Percentiles rank a stretch among this genome's conserved stretches.
These are phyloP conservation scores for Bombus confusus DNA, from an alignment of 1,140 invertebrate species.

Conservation along the genomic window DNA sequence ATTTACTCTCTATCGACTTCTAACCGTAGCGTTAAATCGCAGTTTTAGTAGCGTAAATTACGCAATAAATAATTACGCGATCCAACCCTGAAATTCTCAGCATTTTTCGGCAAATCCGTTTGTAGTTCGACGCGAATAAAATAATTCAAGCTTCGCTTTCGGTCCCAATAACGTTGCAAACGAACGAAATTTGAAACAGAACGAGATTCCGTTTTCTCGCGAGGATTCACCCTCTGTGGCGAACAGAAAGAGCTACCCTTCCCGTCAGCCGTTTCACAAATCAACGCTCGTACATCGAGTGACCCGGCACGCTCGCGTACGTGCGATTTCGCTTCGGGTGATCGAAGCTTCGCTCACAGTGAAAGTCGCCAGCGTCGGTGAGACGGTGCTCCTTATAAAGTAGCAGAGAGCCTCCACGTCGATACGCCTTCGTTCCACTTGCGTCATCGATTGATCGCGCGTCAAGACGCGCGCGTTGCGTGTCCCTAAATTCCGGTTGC, in stretches of 20 bases:
- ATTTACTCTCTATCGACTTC: not conserved
- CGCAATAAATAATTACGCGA: too few species aligned
- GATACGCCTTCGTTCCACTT: slow-evolving; percentile 73
- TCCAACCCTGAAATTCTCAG: too few species aligned
- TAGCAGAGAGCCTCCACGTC: slow-evolving; percentile 68
- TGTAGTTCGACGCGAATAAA: too few species aligned
- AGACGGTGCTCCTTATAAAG: slow-evolving; percentile 78
- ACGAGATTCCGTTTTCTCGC: not conserved
- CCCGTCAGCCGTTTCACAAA: not conserved
- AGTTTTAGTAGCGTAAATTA: not conserved
- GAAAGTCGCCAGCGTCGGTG: slow-evolving; percentile 63
- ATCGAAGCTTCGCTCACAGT: slow-evolving; percentile 48
- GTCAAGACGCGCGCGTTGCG: slow-evolving; percentile 51
- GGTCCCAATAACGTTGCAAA: too few species aligned
- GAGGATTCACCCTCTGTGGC: not conserved
- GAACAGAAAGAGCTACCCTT: too few species aligned
- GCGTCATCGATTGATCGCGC: slow-evolving; percentile 72
- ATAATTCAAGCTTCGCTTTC: too few species aligned
- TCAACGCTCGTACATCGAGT: slow-evolving; percentile 16
- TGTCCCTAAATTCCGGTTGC: slow-evolving; percentile 37
- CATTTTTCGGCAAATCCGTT: too few species aligned
- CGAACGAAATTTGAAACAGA: not conserved
- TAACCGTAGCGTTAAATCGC: not conserved
- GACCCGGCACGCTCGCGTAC: slow-evolving; percentile 36
- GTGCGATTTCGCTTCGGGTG: slow-evolving; percentile 42